Evolutionary conservation across 1,140 invertebrate species (phyloP).

Genomic region (Anastrepha ludens): DNA sequence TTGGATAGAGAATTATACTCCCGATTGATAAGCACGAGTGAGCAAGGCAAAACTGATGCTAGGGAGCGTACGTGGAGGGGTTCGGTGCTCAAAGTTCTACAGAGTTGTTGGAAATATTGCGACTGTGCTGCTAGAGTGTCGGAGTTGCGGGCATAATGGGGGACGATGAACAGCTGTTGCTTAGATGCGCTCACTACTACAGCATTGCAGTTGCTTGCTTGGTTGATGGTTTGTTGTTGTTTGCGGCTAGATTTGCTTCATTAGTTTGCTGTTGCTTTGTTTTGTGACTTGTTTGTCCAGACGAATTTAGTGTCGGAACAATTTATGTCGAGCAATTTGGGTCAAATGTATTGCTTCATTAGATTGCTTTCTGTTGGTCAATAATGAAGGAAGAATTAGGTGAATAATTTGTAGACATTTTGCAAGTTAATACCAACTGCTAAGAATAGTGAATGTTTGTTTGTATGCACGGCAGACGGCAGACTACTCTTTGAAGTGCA

Average conservation of each 20-base stretch:
- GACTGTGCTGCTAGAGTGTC: not conserved
- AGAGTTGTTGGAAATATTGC: not conserved
- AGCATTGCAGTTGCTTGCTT: not conserved
- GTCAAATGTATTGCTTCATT: conserved; percentile 29
- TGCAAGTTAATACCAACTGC: not conserved
- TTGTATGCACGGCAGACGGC: not conserved
- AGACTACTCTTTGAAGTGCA: not conserved
- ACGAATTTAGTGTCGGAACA: not conserved
- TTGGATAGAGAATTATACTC: not conserved
- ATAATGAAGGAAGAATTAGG: not conserved
- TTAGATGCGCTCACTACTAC: not conserved
- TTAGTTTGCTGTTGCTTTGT: not conserved
- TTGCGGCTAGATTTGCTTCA: not conserved
- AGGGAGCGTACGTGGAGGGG: not conserved
- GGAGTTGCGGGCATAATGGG: not conserved
- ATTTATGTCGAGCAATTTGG: conserved; percentile 13
- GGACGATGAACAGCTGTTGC: not conserved
- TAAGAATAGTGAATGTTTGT: not conserved
- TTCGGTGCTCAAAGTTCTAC: not conserved
- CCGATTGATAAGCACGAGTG: conserved; percentile 16
- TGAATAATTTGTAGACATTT: conserved; percentile 18
- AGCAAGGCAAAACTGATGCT: not conserved
- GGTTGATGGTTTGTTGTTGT: conserved; percentile 5
- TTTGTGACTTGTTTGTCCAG: not conserved
- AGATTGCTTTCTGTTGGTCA: conserved; percentile 5